Percentiles rank a stretch among this genome's conserved stretches.
phyloP scores from a whole-genome alignment of 2,797 vertebrate species.

The Cyclopterus lumpus region DNA sequence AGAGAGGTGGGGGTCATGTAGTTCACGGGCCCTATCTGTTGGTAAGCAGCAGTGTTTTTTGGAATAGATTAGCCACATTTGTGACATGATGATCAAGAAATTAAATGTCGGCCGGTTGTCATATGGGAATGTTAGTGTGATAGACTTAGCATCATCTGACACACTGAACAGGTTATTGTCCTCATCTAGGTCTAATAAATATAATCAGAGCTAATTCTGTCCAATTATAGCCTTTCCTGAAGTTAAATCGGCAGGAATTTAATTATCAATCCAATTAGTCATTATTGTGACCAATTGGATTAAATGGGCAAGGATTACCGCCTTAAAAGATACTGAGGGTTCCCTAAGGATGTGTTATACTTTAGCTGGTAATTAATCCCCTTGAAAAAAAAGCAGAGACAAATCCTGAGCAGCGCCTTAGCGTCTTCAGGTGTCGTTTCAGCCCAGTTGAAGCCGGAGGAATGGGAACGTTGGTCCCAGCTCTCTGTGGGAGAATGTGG shows the following conservation, averaged over 20 bases:
- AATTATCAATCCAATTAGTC: conserved; percentile 35
- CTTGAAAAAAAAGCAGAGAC: conserved; percentile 19
- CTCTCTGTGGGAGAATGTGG: neutral
- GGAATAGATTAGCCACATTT: neutral
- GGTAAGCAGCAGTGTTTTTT: neutral
- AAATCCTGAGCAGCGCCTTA: conserved; percentile 15
- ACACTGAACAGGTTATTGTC: conserved; percentile 25
- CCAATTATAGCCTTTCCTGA: conserved; percentile 30
- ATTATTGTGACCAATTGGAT: neutral
- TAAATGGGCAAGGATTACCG: conserved; percentile 31
- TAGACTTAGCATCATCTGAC: neutral
- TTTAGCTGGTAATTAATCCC: conserved; percentile 41
- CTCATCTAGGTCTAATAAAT: conserved; percentile 26
- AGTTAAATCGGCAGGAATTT: conserved; percentile 48
- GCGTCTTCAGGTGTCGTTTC: neutral
- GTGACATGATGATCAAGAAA: neutral
- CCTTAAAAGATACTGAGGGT: conserved; percentile 36
- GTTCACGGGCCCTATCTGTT: neutral
- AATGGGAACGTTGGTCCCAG: neutral
- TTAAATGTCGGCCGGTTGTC: neutral
- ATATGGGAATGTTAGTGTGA: neutral
- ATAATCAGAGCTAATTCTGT: conserved; percentile 28
- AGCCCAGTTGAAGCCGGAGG: neutral
- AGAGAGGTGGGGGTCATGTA: conserved; percentile 1
- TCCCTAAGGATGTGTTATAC: conserved; percentile 15